Evolutionary conservation across 2,888 invertebrate species (phyloP).

Genomic region (Ormyrus pomaceus): DNA sequence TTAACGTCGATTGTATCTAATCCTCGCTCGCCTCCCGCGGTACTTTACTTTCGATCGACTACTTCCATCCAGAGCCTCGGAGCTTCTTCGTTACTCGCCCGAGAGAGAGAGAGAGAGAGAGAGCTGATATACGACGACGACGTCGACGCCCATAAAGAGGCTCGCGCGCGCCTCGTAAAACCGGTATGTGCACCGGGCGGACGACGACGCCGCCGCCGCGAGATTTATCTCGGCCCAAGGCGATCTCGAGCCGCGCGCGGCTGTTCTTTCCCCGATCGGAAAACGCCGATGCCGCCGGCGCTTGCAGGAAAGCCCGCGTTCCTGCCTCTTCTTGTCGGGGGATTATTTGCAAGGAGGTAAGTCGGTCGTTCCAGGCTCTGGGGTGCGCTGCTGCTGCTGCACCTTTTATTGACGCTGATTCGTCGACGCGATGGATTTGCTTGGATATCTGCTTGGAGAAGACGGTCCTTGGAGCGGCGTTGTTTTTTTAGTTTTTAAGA

Average conservation of each 20-base stretch:
- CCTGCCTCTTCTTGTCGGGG: background rate
- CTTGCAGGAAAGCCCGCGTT: background rate
- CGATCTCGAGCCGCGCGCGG: conserved; percentile 49
- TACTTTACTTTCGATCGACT: background rate
- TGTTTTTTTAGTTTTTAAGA: background rate
- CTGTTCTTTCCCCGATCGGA: conserved; percentile 38
- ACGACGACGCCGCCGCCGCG: conserved; percentile 56
- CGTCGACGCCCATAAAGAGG: conserved; percentile 58
- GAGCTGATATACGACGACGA: background rate
- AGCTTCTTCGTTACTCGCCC: conserved; percentile 11
- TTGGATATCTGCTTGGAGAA: too few species aligned
- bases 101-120: too few species aligned
- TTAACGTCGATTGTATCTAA: too few species aligned
- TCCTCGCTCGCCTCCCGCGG: too few species aligned
- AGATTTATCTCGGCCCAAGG: conserved; percentile 58
- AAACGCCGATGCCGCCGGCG: background rate
- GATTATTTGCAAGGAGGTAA: background rate
- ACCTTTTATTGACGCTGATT: too few species aligned
- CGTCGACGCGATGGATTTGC: too few species aligned
- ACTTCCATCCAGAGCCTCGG: background rate
- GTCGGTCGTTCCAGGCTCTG: too few species aligned
- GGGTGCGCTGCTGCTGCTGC: too few species aligned
- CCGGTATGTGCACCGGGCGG: conserved; percentile 46
- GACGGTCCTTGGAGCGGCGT: background rate
- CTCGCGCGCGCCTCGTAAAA: conserved; percentile 58